Percentiles rank a stretch among this genome's conserved stretches.
Conservation (phyloP, 1,140 invertebrate species). For the Batillaria attramentaria region DNA sequence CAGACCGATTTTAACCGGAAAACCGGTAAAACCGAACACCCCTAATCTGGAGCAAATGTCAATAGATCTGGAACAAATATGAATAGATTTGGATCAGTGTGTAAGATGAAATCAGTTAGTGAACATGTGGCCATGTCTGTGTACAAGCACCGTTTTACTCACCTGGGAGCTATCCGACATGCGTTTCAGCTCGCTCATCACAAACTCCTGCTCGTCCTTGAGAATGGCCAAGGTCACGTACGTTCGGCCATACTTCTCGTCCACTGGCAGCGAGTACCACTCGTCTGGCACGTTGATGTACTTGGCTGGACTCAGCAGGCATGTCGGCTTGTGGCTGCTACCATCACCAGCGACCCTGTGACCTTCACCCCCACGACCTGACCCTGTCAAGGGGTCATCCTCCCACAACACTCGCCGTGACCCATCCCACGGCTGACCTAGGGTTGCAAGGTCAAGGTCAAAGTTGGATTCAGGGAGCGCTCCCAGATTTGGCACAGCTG, state of each 20-base stretch:
- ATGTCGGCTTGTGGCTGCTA: conserved; percentile 47
- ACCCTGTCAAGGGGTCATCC: conserved; percentile 43
- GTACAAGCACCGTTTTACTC: neutral
- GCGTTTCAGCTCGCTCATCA: conserved; percentile 62
- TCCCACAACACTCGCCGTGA: conserved; percentile 56
- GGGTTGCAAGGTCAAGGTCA: conserved; percentile 30
- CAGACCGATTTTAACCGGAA: no score
- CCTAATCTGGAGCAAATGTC: no score
- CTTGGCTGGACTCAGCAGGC: conserved; percentile 55
- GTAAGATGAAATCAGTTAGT: no score
- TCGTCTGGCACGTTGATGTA: conserved; percentile 66
- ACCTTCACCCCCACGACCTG: neutral
- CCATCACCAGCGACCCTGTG: neutral
- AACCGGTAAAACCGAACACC: no score
- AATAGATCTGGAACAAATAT: no score
- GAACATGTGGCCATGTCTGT: no score
- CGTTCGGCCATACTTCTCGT: conserved; percentile 61
- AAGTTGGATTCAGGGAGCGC: conserved; percentile 27
- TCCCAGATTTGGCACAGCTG: conserved; percentile 32
- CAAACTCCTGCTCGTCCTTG: conserved; percentile 63
- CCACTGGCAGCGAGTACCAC: conserved; percentile 65
- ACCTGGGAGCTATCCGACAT: conserved; percentile 63
- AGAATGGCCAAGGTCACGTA: conserved; percentile 64
- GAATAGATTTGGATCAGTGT: no score
- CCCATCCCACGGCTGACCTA: conserved; percentile 48